Base-by-base conservation (phyloP, 2,888 invertebrate genomes). In the Xestobium rufovillosum region DNA sequence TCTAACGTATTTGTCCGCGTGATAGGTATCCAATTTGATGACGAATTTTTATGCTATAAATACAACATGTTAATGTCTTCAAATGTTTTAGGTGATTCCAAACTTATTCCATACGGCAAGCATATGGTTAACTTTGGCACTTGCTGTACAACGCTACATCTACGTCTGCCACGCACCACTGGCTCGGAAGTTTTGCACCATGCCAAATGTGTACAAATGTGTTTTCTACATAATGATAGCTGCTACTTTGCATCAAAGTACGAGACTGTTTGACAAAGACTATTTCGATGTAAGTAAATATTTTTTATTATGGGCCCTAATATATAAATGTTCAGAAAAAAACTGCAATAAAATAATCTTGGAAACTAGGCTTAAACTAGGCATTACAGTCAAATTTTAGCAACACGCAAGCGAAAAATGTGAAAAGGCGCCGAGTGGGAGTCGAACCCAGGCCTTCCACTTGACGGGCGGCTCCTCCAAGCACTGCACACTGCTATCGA, bases 141-240 rank as follows among this genome's bases (percentile, higher is more conserved):
- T 95, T 42, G 94, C 94, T 0, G 83, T 87, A 11, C 95, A 95
- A 67, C 73, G 94, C 57, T 95, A 92, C 69, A 87, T 95, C 53
- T 95, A 91, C 66, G 92, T 95, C 2, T 94, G 92, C 57, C 91
- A 92, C 63, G 89, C 92, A 0, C 82, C 89, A 0, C 75, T 84
- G 43, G 94, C 94, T 0, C 74, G 88, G 40, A 83, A 83, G n/a
- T 80, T 80, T 73, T 83, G 77, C 52, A 78, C 78, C 4, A 72
- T 78, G 72, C 75, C 78, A 0, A 73, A 81, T 38, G 90, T 87
- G 30, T 78, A 80, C 59, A 82, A 81, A 47, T 85, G 83, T 50
- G 80, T 90, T 17, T 68, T 79, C 33, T 78, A 81, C 64, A 89
- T 94, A 47, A 82, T 83, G 31, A 61, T 85, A 19, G 70, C 82